phyloP scores from a whole-genome alignment of 1,140 invertebrate genomes.

The Rhagoletis zephyria region DNA sequence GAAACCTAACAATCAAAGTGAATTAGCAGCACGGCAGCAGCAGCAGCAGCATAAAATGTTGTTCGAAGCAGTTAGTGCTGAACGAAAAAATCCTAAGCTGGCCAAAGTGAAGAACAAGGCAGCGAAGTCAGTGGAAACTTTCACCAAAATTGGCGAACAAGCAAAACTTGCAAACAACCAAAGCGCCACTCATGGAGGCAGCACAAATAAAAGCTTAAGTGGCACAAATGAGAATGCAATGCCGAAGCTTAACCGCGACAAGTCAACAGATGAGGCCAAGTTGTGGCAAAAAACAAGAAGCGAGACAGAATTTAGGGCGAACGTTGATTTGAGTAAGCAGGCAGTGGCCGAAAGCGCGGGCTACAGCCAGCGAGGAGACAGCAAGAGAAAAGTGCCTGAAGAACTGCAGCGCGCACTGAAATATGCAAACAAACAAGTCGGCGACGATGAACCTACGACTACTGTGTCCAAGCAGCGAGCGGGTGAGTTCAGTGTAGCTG shows the following conservation, averaged over 20 bases:
- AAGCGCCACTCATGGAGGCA: neutral
- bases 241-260: neutral
- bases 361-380: neutral
- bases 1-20: no score
- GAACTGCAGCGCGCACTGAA: neutral
- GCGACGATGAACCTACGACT: neutral
- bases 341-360: neutral
- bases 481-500: neutral
- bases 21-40: no score
- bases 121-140: no score
- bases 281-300: neutral
- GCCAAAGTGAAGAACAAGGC: no score
- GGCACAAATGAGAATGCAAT: neutral
- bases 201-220: neutral
- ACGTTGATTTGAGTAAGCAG: neutral
- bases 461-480: neutral
- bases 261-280: neutral
- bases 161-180: neutral
- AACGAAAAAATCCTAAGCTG: no score
- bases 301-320: neutral
- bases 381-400: neutral
- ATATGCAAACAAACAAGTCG: slow-evolving; percentile 18
- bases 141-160: neutral
- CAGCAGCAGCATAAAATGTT: no score
- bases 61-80: no score